These are phyloP conservation scores for Pangasianodon gigas DNA, from an alignment of 2,113 vertebrate species.

Conservation along the genomic window DNA sequence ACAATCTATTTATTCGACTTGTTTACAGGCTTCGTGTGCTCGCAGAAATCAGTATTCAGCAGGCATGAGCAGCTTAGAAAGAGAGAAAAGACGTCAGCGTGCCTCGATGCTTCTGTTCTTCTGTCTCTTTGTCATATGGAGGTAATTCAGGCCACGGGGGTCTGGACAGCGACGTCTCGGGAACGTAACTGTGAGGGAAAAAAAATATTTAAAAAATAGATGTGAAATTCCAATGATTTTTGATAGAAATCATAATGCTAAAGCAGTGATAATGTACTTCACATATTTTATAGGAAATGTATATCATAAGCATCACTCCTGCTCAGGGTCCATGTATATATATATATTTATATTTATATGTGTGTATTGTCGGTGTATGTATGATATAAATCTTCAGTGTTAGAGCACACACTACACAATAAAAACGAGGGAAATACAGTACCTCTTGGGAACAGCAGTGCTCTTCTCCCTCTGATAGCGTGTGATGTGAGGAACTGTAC, in stretches of 20 bases:
- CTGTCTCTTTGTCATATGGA: constrained; percentile 71
- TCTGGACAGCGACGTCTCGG: constrained; percentile 78
- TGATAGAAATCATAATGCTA: neutral
- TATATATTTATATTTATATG: too few relatives aligned
- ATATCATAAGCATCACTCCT: too few relatives aligned
- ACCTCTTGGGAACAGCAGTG: neutral
- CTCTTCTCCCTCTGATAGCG: constrained; percentile 8
- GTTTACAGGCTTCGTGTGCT: too few relatives aligned
- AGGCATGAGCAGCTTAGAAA: neutral
- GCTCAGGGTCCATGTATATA: too few relatives aligned
- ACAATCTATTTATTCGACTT: too few relatives aligned
- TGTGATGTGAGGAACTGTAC: constrained; percentile 14
- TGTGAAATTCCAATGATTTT: too few relatives aligned
- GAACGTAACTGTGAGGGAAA: constrained; percentile 65
- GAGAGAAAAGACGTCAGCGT: neutral
- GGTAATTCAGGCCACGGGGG: constrained; percentile 79
- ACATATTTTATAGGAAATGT: too few relatives aligned
- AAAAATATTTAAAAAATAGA: neutral
- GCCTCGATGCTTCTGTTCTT: constrained; percentile 73
- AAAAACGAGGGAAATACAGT: neutral
- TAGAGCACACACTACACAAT: too few relatives aligned
- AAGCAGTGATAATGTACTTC: too few relatives aligned
- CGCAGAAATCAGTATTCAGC: neutral
- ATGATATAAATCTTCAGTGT: too few relatives aligned
- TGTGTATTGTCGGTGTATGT: too few relatives aligned